Conservation (phyloP, 2,888 invertebrate genomes). For the Nycteola revayana region DNA sequence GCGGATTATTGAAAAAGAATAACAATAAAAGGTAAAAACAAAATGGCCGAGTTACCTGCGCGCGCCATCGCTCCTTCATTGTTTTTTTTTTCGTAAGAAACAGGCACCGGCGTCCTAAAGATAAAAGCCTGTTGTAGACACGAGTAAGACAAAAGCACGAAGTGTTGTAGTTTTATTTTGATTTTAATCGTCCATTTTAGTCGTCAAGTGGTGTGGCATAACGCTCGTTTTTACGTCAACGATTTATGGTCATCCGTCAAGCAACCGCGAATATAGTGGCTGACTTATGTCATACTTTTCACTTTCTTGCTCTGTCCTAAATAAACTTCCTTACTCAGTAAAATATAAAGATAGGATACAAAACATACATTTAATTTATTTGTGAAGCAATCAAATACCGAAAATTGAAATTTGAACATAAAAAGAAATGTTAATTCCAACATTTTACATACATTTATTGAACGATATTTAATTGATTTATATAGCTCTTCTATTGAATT, state of each 20-base stretch:
- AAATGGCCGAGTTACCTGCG: slow-evolving; percentile 73
- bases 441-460: no score
- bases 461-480: no score
- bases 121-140: slow-evolving; percentile 73
- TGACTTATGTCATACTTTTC: slow-evolving; percentile 37
- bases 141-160: slow-evolving; percentile 73
- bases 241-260: slow-evolving; percentile 46
- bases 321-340: no score
- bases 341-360: no score
- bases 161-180: slow-evolving; percentile 69
- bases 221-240: slow-evolving; percentile 49
- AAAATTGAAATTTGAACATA: no score
- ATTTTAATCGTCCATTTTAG: slow-evolving; percentile 68
- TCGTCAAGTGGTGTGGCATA: slow-evolving; percentile 48
- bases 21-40: slow-evolving; percentile 58
- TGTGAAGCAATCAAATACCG: no score
- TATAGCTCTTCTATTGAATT: no score
- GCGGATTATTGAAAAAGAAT: slow-evolving; percentile 74
- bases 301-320: slow-evolving; percentile 35
- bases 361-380: no score
- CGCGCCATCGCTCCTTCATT: slow-evolving; percentile 52
- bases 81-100: slow-evolving; percentile 48
- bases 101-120: slow-evolving; percentile 55
- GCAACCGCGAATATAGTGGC: slow-evolving; percentile 32
- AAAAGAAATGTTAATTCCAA: no score